Evolutionary conservation across 2,888 invertebrate genomes (phyloP).

Genomic region (Osmoderma eremita): DNA sequence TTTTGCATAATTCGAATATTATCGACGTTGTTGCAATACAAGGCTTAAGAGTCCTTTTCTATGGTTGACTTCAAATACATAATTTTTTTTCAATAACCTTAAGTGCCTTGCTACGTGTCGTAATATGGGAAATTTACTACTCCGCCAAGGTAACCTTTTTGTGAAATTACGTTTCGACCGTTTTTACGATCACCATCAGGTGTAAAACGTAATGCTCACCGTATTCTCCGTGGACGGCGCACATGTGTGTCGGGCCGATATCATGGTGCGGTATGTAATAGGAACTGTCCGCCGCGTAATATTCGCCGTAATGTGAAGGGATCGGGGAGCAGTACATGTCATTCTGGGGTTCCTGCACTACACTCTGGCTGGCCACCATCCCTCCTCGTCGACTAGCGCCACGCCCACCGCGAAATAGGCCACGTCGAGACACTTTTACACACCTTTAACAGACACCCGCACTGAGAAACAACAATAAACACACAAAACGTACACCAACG

Average conservation of each 20-base stretch:
- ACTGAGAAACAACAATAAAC: slow-evolving; percentile 31
- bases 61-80: no score
- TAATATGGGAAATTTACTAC: background rate
- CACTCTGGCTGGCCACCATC: slow-evolving; percentile 64
- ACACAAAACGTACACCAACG: slow-evolving; percentile 30
- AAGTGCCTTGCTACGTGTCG: background rate
- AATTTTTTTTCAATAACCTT: background rate
- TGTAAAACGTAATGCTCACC: slow-evolving; percentile 66
- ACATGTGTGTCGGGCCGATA: slow-evolving; percentile 77
- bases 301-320: slow-evolving; percentile 67
- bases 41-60: no score
- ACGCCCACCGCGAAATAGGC: slow-evolving; percentile 44
- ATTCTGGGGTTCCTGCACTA: slow-evolving; percentile 60
- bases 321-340: slow-evolving; percentile 64
- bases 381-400: slow-evolving; percentile 49
- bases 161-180: slow-evolving; percentile 9
- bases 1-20: no score
- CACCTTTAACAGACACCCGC: slow-evolving; percentile 48
- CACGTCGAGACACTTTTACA: slow-evolving; percentile 57
- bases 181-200: slow-evolving; percentile 1
- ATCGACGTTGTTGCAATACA: no score
- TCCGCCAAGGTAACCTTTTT: background rate
- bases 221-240: slow-evolving; percentile 75
- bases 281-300: slow-evolving; percentile 68
- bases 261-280: slow-evolving; percentile 66